Base-by-base conservation (phyloP, 1,140 invertebrate species). In the Lasaia peninsularis region DNA sequence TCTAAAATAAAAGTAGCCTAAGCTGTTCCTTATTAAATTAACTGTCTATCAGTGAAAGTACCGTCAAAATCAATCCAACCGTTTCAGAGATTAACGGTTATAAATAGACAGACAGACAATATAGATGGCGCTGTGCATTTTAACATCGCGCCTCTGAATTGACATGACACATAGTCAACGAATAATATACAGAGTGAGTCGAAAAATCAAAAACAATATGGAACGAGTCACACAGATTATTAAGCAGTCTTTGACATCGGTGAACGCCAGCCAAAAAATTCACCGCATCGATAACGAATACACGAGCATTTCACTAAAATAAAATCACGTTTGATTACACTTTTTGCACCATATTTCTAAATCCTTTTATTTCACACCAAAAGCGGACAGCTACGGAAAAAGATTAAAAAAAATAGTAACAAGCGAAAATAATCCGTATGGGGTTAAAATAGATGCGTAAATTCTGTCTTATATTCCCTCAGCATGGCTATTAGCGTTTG, bases 401-500 rank as follows among this genome's bases (percentile, higher is more conserved):
- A 20, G 12, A 14, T 52, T 11, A 52, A 52, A 32, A 32, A 52
- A 52, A 52, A 52, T 34, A 52, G 7, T 18, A n/a, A 52, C 28
- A 52, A 28, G 31, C 10, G 31, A 52, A 32, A 34, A 18, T 3
- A 14, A 20, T 34, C 16, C 6, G 12, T 52, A 34, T 20, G 16
- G 16, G 31, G 18, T 32, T 16, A 52, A 18, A 31, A 52, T 16
- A 52, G 2, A 52, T 52, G 32, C 28, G 37, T 56, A n/a, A 56
- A 56, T 56, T 14, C 53, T 31, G 9, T 44, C 35, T 44, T 31
- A 48, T 48, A 56, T 48, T 32, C 28, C 35, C 53, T 18, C 24
- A 8, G 40, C 44, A 35, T 55, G 53, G 52, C 34, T 44, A 55
- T 55, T 40, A 40, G 34, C 58, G 56, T 52, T 11, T 34, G 54